Evolutionary conservation across 2,113 vertebrate species (phyloP).

Genomic region (Menura novaehollandiae): DNA sequence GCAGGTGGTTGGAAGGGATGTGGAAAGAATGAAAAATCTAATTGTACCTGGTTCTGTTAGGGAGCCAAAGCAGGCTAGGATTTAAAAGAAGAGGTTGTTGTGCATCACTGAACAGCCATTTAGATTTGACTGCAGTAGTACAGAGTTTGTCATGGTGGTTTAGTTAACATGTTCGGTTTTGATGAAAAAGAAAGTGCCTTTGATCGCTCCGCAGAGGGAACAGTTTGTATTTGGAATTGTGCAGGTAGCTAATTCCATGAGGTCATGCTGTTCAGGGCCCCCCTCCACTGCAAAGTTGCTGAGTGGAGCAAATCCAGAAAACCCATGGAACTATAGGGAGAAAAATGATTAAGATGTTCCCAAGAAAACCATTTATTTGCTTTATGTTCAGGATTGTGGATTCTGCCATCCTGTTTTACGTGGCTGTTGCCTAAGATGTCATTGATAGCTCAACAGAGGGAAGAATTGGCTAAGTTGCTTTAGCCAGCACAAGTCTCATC

Average conservation of each 20-base stretch:
- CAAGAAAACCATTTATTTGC: not conserved
- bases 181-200: constrained; percentile 47
- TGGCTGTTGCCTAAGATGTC: not conserved
- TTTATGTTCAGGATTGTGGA: not conserved
- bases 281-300: not conserved
- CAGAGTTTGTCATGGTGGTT: constrained; percentile 49
- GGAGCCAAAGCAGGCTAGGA: not conserved
- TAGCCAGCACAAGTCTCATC: not conserved
- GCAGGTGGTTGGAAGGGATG: not conserved
- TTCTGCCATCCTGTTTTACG: not conserved
- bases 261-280: not conserved
- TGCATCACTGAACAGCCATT: constrained; percentile 42
- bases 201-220: not conserved
- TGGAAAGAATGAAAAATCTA: not conserved
- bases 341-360: constrained; percentile 1
- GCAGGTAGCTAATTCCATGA: constrained; percentile 37
- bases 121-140: constrained; percentile 23
- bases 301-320: not conserved
- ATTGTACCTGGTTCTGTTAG: not conserved
- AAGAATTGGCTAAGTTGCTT: not conserved
- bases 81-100: constrained; percentile 21
- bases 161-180: constrained; percentile 39
- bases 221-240: not conserved
- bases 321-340: not conserved
- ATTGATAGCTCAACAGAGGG: not conserved